Percentiles rank a stretch among this genome's conserved stretches.
These are phyloP conservation scores for Psilopogon haemacephalus DNA, from an alignment of 2,113 vertebrate species.

Conservation along the genomic window DNA sequence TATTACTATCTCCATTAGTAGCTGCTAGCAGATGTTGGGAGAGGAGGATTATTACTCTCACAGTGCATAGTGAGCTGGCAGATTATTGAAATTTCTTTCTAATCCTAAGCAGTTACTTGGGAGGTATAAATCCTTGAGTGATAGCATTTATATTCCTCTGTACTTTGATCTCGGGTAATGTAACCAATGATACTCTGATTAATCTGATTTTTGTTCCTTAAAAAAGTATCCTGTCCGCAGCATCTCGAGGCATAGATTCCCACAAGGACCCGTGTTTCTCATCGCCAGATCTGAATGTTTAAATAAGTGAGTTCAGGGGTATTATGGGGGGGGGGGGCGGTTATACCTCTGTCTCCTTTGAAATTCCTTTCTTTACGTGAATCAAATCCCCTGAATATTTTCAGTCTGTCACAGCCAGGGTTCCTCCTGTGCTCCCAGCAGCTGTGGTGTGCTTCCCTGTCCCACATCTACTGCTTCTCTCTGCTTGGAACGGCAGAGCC, in stretches of 20 bases:
- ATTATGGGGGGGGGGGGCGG: background rate
- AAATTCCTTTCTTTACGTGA: background rate
- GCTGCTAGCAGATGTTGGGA: slow-evolving; percentile 54
- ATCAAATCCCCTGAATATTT: background rate
- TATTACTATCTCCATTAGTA: slow-evolving; percentile 62
- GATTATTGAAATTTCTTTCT: slow-evolving; percentile 65
- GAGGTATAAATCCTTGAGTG: slow-evolving; percentile 52
- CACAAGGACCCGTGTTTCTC: background rate
- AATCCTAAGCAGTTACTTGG: slow-evolving; percentile 55
- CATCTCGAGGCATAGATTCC: background rate
- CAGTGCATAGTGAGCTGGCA: slow-evolving; percentile 33
- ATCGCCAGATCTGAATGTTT: background rate
- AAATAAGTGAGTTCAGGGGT: background rate
- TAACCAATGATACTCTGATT: slow-evolving; percentile 18
- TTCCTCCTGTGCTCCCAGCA: background rate
- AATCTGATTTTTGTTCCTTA: slow-evolving; percentile 35
- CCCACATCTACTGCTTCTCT: background rate
- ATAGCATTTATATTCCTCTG: slow-evolving; percentile 44
- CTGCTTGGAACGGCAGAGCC: fast-evolving
- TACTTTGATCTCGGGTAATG: slow-evolving; percentile 50
- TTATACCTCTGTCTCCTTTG: slow-evolving; percentile 7
- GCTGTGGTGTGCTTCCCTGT: background rate
- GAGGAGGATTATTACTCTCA: slow-evolving; percentile 60
- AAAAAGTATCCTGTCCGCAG: background rate
- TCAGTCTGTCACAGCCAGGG: background rate